Conservation (phyloP, 2,113 vertebrate genomes). For the Cranoglanis bouderius region DNA sequence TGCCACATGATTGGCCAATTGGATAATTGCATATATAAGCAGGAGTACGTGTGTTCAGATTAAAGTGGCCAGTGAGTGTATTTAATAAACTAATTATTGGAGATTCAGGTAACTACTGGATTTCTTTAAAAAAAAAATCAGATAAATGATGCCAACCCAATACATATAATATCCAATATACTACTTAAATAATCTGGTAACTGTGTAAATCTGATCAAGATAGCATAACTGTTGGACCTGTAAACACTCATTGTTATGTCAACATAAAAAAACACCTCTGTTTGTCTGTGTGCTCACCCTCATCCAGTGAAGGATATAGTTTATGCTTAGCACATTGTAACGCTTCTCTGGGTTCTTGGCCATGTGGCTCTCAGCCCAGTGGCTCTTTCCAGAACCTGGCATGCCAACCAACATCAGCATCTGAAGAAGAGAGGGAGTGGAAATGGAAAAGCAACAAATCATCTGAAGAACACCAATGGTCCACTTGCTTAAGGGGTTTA, state of each 20-base stretch:
- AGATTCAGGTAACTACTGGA: neutral
- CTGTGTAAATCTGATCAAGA: neutral
- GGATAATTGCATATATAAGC: neutral
- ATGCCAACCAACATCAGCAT: constrained; percentile 87
- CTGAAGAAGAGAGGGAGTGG: constrained; percentile 59
- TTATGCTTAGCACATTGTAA: constrained; percentile 80
- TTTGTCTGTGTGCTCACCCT: constrained; percentile 72
- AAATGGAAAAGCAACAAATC: neutral
- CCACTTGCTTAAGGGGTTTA: neutral
- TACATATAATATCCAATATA: neutral
- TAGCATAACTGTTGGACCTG: neutral
- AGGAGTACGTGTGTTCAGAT: neutral
- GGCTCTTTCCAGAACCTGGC: constrained; percentile 86
- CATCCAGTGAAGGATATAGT: constrained; percentile 80
- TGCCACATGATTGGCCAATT: neutral
- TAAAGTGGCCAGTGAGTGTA: neutral
- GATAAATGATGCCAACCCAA: neutral
- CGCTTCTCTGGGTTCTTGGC: constrained; percentile 79
- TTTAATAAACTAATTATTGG: neutral
- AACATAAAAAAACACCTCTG: too few species aligned
- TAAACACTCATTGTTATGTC: neutral
- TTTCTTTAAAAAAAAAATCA: neutral
- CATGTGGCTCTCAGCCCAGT: constrained; percentile 79
- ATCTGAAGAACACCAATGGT: neutral
- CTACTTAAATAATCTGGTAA: neutral